Evolutionary conservation across 1,140 invertebrate species (phyloP), one percentile per base, ranked within the genome.

Genomic region (Drosophila sp.): DNA sequence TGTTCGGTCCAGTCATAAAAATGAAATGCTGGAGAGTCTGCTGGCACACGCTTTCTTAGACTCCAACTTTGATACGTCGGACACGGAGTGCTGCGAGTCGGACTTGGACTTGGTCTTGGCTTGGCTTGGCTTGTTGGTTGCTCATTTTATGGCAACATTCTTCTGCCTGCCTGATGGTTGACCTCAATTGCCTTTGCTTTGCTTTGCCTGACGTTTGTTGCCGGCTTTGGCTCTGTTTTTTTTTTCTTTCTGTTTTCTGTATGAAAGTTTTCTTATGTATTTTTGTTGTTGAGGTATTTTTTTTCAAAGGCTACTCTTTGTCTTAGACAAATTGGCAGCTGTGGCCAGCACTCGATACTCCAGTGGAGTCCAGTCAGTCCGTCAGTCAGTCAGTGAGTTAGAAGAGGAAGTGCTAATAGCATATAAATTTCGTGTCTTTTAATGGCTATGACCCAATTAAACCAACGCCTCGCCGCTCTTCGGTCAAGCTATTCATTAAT

Each of bases 401-500:
- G 7, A 33, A 65, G 63, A 89, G 87, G 87, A 90, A 90, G 87
- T 90, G 87, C 73, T 90, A 90, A 90, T 83, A 80, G 82, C 87
- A 66, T 90, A 76, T 73, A 83, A 90, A 83, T 90, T 90, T 90
- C 44, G 44, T 27, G 68, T 70, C 75, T 78, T 75, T 89, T 89
- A 89, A 89, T 89, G 85, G 69, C 71, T 70, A 40, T 89, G 84
- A 89, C 84, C 84, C 77, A 89, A 89, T 89, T 89, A 80, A 89
- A 72, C 56, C 23, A 27, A 35, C 70, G 33, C 69, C 60, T 60
- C 79, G 56, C 58, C 35, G 10, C 35, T 38, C 10, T 64, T 61
- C 71, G 23, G 44, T 27, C 44, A 10, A 27, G 44, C 23, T 50
- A 50, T 50, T 87, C 84, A 84, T 84, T 89, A 87, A 74, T 75